Conservation (phyloP, 92 coral and sea anemone genomes). For the Palythoa grandis region DNA sequence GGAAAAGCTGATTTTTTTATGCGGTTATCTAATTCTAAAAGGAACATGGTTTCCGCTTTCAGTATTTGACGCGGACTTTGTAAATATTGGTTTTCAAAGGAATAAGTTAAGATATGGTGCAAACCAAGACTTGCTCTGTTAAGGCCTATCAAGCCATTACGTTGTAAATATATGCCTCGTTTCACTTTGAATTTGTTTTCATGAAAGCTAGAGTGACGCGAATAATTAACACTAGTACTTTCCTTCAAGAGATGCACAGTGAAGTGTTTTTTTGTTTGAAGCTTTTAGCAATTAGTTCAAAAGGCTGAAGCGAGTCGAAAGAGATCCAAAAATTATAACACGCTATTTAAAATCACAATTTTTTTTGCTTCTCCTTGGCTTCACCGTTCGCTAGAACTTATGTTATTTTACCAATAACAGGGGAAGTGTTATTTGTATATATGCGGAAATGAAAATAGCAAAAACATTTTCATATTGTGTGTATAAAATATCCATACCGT, state of each 20-base stretch:
- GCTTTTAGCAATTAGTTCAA: neutral
- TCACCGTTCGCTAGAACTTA: neutral
- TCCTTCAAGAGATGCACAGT: neutral
- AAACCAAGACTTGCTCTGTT: neutral
- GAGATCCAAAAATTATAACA: neutral
- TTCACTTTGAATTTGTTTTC: neutral
- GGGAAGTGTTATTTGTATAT: neutral
- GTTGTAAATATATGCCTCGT: neutral
- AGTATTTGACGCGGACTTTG: neutral
- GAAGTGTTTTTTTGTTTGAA: neutral
- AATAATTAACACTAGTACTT: neutral
- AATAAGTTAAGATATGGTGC: neutral
- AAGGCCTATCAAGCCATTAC: neutral
- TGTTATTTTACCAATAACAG: neutral
- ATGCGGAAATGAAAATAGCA: neutral
- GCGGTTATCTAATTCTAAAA: neutral
- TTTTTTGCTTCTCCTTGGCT: neutral
- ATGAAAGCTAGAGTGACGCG: neutral
- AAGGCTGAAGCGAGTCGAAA: neutral
- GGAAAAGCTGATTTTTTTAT: neutral
- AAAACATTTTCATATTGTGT: neutral
- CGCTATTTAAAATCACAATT: neutral
- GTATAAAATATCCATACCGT: neutral
- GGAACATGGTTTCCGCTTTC: neutral
- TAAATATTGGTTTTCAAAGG: slow-evolving; percentile 14